phyloP scores from a whole-genome alignment of 2,113 vertebrate genomes.

The rabbit (Oryctolagus cuniculus) region mOryCun1.1 NC_091432.1:120271501-120272000 shows the following conservation, averaged over 20 bases:
- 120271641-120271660: not conserved
- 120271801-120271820: not conserved
- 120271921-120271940: too few relatives aligned
- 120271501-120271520: not conserved
- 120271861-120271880: too few relatives aligned
- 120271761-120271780: not conserved
- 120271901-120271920: too few relatives aligned
- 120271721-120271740: not conserved
- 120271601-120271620: not conserved
- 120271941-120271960: too few relatives aligned
- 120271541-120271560: not conserved
- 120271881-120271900: too few relatives aligned
- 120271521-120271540: not conserved
- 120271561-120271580: not conserved
- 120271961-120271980: too few relatives aligned
- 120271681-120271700: not conserved
- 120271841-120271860: not conserved
- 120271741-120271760: not conserved
- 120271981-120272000: too few relatives aligned
- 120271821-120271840: not conserved
- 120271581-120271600: not conserved
- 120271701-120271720: not conserved
- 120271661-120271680: not conserved
- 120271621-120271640: not conserved
- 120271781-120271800: not conserved